Evolutionary conservation across 2,113 vertebrate genomes (phyloP).

Genomic region (Myotis lucifugus): DNA sequence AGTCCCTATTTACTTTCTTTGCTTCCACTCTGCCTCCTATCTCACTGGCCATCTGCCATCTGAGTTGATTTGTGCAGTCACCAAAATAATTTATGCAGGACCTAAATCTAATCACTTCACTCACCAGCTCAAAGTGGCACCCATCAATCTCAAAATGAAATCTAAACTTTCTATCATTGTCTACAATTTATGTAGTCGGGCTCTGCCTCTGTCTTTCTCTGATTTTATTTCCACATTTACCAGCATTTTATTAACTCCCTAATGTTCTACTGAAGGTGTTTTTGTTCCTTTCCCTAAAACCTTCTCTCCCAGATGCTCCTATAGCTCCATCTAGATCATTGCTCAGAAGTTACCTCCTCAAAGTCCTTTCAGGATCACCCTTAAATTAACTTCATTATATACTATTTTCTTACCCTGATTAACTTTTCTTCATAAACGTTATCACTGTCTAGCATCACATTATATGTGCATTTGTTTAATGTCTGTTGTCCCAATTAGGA

Average conservation of each 20-base stretch:
- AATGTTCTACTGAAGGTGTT: background rate
- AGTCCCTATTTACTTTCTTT: background rate
- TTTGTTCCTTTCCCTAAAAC: slow-evolving; percentile 2
- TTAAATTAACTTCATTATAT: background rate
- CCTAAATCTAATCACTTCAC: background rate
- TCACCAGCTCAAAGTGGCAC: background rate
- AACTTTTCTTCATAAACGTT: background rate
- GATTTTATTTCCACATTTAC: background rate
- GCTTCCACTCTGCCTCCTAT: background rate
- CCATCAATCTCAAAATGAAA: background rate
- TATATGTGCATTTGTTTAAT: background rate
- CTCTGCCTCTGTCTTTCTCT: background rate
- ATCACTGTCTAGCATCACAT: background rate
- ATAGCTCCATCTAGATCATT: background rate
- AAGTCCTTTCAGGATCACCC: background rate
- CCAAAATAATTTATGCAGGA: background rate
- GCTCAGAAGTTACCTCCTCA: background rate
- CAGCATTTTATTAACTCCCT: background rate
- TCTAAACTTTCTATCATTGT: background rate
- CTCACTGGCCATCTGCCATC: background rate
- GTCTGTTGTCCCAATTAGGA: background rate
- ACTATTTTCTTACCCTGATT: background rate
- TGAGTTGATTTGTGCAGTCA: background rate
- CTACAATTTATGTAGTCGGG: background rate
- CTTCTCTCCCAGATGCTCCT: background rate